A percentile compares a stretch with the other conserved stretches of the same genome.
Evolutionary conservation across 2,113 vertebrate species (phyloP).

Genomic region (Bos taurus): DNA sequence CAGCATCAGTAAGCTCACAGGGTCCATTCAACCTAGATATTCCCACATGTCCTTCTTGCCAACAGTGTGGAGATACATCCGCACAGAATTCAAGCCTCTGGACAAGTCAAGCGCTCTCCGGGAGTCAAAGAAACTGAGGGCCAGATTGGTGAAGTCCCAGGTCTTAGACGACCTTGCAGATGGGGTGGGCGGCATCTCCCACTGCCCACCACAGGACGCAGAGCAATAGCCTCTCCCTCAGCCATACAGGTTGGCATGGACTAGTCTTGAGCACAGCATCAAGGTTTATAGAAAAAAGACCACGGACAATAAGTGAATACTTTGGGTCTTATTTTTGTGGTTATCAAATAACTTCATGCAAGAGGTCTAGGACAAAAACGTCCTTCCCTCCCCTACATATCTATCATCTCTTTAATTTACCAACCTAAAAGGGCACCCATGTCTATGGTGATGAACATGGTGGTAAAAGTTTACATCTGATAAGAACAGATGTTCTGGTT

Average conservation of each 20-base stretch:
- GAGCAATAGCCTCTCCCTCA: too few species aligned
- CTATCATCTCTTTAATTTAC: neutral
- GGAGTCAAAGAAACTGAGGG: neutral
- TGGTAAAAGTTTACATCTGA: neutral
- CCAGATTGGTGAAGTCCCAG: neutral
- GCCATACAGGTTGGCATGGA: accelerated
- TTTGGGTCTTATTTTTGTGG: neutral
- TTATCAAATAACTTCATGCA: neutral
- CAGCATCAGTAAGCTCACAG: accelerated
- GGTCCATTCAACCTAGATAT: accelerated
- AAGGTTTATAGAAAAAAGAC: neutral
- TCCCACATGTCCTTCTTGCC: neutral
- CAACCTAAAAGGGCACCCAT: accelerated
- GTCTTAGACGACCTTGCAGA: neutral
- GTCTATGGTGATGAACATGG: accelerated
- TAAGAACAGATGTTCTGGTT: neutral
- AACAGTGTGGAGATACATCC: neutral
- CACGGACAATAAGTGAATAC: accelerated
- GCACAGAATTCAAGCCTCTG: accelerated
- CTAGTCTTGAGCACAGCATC: neutral
- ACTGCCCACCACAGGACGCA: neutral
- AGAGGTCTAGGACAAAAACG: neutral
- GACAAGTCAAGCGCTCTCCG: accelerated
- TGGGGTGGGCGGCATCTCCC: accelerated
- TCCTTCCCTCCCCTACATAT: neutral